A percentile compares a stretch with the other conserved stretches of the same genome.
These are phyloP conservation scores for Conus betulinus DNA, from an alignment of 1,140 invertebrate genomes.

Conservation along the genomic window DNA sequence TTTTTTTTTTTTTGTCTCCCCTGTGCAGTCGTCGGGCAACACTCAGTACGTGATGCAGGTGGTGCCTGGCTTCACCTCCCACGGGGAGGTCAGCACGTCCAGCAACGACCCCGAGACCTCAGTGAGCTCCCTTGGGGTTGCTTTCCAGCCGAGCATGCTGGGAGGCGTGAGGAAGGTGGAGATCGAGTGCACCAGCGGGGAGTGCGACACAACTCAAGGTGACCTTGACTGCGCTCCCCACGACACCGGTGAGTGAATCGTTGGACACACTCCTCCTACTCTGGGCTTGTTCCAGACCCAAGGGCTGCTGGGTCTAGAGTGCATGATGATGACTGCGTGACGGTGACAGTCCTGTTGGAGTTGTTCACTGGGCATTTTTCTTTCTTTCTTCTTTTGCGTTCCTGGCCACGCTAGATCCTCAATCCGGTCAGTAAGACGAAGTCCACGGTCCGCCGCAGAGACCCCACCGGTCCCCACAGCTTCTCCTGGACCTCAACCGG, in stretches of 20 bases:
- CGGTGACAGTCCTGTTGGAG: too few species aligned
- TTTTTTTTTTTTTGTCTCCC: background rate
- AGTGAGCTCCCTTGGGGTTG: slow-evolving; percentile 26
- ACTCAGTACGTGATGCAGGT: slow-evolving; percentile 43
- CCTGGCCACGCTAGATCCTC: too few species aligned
- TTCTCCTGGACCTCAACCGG: too few species aligned
- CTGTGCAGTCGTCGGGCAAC: slow-evolving; percentile 14
- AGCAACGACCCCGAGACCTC: slow-evolving; percentile 17
- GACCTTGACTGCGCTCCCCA: slow-evolving; percentile 49
- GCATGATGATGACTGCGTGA: too few species aligned
- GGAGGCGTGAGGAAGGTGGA: slow-evolving; percentile 3
- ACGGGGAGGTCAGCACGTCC: slow-evolving; percentile 53
- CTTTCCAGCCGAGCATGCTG: slow-evolving; percentile 3
- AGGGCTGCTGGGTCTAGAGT: too few species aligned
- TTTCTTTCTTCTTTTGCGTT: too few species aligned
- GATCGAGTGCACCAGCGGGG: slow-evolving; percentile 48
- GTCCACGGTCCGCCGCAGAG: too few species aligned
- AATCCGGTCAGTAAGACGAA: too few species aligned
- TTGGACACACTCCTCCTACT: too few species aligned
- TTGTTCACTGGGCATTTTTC: too few species aligned
- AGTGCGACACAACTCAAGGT: slow-evolving; percentile 70
- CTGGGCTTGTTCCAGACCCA: too few species aligned
- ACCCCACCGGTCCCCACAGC: too few species aligned
- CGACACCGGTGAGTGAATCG: background rate
- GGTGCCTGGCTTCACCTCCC: slow-evolving; percentile 39